A percentile compares a stretch with the other conserved stretches of the same genome.
These are phyloP conservation scores for Porites cylindrica DNA, from an alignment of 92 coral and sea anemone species.

Conservation along the genomic window DNA sequence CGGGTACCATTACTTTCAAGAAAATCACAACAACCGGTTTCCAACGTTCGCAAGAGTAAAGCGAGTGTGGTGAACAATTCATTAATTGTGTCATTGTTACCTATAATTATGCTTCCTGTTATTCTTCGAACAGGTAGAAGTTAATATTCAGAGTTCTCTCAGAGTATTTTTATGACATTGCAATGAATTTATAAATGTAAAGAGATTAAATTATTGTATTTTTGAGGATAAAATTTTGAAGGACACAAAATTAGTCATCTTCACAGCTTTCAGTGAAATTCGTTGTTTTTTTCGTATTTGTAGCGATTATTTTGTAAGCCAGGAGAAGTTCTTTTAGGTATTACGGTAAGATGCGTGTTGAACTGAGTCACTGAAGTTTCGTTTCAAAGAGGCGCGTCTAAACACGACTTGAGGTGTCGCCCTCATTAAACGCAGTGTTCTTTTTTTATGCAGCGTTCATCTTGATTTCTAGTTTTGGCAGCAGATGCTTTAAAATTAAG, in stretches of 20 bases:
- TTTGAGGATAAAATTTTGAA: neutral
- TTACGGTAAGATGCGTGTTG: neutral
- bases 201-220: constrained; percentile 61
- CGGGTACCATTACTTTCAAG: constrained; percentile 64
- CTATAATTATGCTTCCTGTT: constrained; percentile 38
- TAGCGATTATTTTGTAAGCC: no score
- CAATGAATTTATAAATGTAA: constrained; percentile 22
- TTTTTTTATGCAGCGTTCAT: neutral
- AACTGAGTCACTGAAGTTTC: neutral
- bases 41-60: constrained; percentile 28
- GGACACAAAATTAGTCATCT: neutral
- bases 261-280: neutral
- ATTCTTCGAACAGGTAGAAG: constrained; percentile 55
- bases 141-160: constrained; percentile 9
- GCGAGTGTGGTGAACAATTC: constrained; percentile 34
- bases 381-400: neutral
- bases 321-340: neutral
- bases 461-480: neutral
- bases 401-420: neutral
- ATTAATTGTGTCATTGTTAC: constrained; percentile 14
- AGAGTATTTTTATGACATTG: constrained; percentile 44
- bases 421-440: neutral
- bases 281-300: neutral
- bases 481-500: no score
- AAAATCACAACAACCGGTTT: constrained; percentile 16